Evolutionary conservation across 2,113 vertebrate species (phyloP).

Genomic region (Chionodraco myersi): DNA sequence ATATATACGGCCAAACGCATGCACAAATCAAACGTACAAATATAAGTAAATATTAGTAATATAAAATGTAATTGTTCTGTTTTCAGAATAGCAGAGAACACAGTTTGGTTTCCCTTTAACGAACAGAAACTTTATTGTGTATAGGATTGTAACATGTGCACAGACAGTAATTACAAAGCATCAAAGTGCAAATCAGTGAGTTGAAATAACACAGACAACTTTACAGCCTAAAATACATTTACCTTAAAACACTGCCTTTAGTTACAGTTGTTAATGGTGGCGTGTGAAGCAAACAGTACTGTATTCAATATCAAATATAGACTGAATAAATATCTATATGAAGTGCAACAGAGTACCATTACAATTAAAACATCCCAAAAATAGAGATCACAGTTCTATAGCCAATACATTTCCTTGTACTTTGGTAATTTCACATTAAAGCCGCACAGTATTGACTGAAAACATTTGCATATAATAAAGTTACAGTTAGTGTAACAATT

Average conservation of each 20-base stretch:
- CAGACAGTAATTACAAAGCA: not conserved
- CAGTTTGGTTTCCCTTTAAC: not conserved
- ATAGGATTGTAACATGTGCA: slow-evolving; percentile 21
- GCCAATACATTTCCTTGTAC: not conserved
- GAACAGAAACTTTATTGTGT: slow-evolving; percentile 21
- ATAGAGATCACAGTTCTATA: slow-evolving; percentile 26
- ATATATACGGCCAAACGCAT: not conserved
- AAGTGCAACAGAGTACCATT: slow-evolving; percentile 22
- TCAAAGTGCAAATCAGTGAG: not conserved
- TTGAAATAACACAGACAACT: slow-evolving; percentile 25
- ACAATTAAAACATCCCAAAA: not conserved
- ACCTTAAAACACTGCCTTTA: slow-evolving; percentile 13
- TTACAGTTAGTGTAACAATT: slow-evolving; percentile 8
- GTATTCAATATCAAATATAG: slow-evolving; percentile 55
- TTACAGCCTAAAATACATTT: not conserved
- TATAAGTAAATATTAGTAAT: not conserved
- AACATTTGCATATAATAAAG: slow-evolving; percentile 12
- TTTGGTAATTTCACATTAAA: slow-evolving; percentile 42
- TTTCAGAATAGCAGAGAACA: slow-evolving; percentile 20
- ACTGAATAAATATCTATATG: slow-evolving; percentile 29
- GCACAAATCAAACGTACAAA: not conserved
- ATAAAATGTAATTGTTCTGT: not conserved
- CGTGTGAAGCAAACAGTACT: slow-evolving; percentile 32
- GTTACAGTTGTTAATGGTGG: slow-evolving; percentile 20
- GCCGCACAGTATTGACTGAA: slow-evolving; percentile 19